Base-by-base conservation (phyloP, 1,140 invertebrate genomes). In the Cherax destructor region DNA sequence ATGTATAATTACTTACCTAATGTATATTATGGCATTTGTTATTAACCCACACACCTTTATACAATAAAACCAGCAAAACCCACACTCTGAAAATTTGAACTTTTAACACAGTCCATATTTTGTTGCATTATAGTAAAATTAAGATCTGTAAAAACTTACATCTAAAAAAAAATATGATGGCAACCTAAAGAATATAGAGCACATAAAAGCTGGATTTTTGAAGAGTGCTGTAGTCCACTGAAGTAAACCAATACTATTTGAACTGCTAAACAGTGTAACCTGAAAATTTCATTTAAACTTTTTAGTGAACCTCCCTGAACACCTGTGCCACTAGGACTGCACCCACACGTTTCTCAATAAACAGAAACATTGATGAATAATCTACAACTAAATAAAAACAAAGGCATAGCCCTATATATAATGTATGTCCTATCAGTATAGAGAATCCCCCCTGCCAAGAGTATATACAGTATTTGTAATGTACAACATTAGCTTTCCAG, bases 41-140 rank as follows among this genome's bases (percentile, higher is more conserved):
- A 77, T 50, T 80, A 80, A 78, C 76, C 30, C 72, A 65, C 49
- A 76, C 18, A 74, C n/a, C 69, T 74, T 30, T 74, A 74, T 74
- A 74, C 69, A 88, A 41, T 65, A 87, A 88, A 88, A 61, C 86
- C 52, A 81, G 79, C 24, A 80, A 88, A 88, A 88, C 86, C 86
- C 86, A 78, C 86, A 88, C 65, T 80, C 50, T 79, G 21, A 41
- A 24, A 81, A 88, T 88, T 88, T 88, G 86, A 88, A 88, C 86
- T 88, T 81, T 88, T 59, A 81, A 81, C 72, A 69, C 86, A 88
- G 30, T 49, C 65, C 47, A 69, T 47, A 72, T 47, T 76, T 86
- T 56, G 30, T 72, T n/a, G 72, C 61, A 52, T 86, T 49, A 21
- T 47, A 86, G 69, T 86, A 86, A 74, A 85, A 50, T 59, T 52